These are phyloP conservation scores for Casuarius casuarius DNA, from an alignment of 2,113 vertebrate species.

Conservation along the genomic window DNA sequence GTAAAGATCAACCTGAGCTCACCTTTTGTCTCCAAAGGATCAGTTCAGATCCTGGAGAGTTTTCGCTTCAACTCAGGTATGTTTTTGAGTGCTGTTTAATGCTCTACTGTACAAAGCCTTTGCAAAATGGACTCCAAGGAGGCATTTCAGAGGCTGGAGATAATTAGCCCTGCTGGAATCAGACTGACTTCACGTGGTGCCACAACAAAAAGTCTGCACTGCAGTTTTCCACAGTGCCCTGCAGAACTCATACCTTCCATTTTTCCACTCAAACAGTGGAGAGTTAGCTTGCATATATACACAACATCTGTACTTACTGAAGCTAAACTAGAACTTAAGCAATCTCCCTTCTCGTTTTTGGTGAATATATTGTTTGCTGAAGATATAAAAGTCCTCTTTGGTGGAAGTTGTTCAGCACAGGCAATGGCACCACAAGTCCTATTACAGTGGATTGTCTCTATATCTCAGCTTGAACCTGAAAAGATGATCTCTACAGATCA, in stretches of 20 bases:
- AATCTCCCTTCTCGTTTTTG: neutral
- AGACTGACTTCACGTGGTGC: neutral
- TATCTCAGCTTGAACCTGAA: neutral
- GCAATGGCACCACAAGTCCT: neutral
- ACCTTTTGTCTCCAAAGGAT: neutral
- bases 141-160: neutral
- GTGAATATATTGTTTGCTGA: neutral
- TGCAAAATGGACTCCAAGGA: neutral
- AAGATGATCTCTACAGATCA: neutral
- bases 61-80: neutral
- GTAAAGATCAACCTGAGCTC: neutral
- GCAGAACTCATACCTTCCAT: neutral
- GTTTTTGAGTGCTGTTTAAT: neutral
- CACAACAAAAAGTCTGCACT: neutral
- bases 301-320: neutral
- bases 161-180: fast-evolving
- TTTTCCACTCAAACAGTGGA: neutral
- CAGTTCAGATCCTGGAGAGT: neutral
- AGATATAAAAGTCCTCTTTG: neutral
- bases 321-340: neutral
- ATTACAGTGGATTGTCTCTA: neutral
- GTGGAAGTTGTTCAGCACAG: neutral
- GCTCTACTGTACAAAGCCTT: neutral
- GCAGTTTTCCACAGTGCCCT: neutral
- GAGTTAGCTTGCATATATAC: neutral